Conservation (phyloP, 1,140 invertebrate species). For the Drosophila burlai region DNA sequence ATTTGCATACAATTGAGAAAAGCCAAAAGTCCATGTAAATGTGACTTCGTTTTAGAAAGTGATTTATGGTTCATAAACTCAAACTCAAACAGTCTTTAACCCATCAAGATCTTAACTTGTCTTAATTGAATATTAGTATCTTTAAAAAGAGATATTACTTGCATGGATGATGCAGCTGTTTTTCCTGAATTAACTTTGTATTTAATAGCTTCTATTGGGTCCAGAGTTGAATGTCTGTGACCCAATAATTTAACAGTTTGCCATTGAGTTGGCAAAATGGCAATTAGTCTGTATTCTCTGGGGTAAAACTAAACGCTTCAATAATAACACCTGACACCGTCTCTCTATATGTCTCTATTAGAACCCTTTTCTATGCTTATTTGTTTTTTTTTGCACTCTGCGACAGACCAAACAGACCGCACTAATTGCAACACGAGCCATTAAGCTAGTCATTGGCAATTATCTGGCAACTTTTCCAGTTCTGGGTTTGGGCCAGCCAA, state of each 20-base stretch:
- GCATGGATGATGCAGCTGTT: background rate
- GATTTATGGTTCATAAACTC: slow-evolving; percentile 8
- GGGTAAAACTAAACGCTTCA: slow-evolving; percentile 10
- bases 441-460: slow-evolving; percentile 74
- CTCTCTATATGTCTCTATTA: slow-evolving; percentile 21
- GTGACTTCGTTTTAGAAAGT: slow-evolving; percentile 19
- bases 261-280: slow-evolving; percentile 15
- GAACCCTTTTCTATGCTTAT: slow-evolving; percentile 19
- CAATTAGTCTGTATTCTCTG: slow-evolving; percentile 18
- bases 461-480: slow-evolving; percentile 61
- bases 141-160: slow-evolving; percentile 1
- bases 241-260: slow-evolving; percentile 20
- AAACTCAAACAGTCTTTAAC: background rate
- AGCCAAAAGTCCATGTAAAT: background rate
- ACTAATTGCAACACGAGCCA: slow-evolving; percentile 79
- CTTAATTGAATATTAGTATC: background rate
- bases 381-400: background rate
- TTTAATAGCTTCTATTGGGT: background rate
- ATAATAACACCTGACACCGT: slow-evolving; percentile 31
- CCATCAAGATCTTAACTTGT: background rate
- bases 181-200: background rate
- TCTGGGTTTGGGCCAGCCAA: slow-evolving; percentile 29
- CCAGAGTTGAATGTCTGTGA: slow-evolving; percentile 3
- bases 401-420: slow-evolving; percentile 51
- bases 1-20: background rate